Conservation (phyloP, 2,113 vertebrate genomes). For the Oriolus oriolus region DNA sequence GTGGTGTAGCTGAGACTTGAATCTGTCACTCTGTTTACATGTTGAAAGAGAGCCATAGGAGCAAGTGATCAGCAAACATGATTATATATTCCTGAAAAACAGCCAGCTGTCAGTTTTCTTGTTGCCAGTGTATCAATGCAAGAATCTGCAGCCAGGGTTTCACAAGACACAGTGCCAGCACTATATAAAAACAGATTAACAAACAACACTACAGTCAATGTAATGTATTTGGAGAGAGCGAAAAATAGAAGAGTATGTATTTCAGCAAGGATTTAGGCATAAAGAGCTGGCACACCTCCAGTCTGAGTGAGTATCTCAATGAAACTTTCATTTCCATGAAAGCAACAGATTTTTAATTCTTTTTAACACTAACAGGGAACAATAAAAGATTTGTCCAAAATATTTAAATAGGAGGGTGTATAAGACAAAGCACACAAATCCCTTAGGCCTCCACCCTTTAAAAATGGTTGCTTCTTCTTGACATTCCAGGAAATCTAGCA, state of each 20-base stretch:
- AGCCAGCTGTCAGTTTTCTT: slow-evolving; percentile 43
- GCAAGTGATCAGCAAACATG: slow-evolving; percentile 42
- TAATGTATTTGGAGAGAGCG: neutral
- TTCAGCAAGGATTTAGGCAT: slow-evolving; percentile 11
- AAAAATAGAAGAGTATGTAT: neutral
- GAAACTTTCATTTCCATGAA: neutral
- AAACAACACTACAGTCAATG: slow-evolving; percentile 4
- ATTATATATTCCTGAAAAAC: slow-evolving; percentile 37
- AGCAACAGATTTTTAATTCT: neutral
- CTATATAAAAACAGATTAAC: slow-evolving; percentile 44
- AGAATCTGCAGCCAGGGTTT: slow-evolving; percentile 33
- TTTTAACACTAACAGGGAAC: neutral
- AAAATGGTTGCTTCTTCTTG: neutral
- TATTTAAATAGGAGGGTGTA: neutral
- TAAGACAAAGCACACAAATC: neutral
- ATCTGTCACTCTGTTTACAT: neutral
- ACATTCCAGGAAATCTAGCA: neutral
- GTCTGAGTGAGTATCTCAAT: neutral
- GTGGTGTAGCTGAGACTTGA: neutral
- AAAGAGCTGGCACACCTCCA: neutral
- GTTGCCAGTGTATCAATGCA: neutral
- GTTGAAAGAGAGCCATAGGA: neutral
- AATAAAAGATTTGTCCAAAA: neutral
- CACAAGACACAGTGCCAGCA: neutral
- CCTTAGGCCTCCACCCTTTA: neutral